A percentile compares a stretch with the other conserved stretches of the same genome.
phyloP scores from a whole-genome alignment of 2,113 vertebrate genomes.

The Ascaphus truei region DNA sequence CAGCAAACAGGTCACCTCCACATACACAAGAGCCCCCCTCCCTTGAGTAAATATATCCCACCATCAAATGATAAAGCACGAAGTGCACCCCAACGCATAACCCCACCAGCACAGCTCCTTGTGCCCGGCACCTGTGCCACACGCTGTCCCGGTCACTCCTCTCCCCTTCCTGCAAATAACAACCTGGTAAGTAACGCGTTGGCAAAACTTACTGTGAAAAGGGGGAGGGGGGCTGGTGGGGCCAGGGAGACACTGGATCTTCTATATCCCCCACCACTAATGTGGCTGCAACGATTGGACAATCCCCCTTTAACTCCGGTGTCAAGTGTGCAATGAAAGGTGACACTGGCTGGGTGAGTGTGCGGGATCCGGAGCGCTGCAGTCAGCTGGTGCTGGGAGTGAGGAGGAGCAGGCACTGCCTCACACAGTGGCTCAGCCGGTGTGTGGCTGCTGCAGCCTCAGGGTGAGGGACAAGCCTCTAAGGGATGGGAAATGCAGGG shows the following conservation, averaged over 20 bases:
- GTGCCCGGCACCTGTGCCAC: too few species aligned
- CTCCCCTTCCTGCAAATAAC: background rate
- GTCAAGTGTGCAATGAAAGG: background rate
- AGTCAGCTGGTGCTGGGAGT: too few species aligned
- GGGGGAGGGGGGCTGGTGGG: background rate
- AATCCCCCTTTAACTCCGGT: background rate
- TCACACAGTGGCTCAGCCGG: background rate
- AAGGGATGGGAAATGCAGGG: conserved; percentile 21
- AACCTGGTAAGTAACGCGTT: background rate
- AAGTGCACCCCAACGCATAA: too few species aligned
- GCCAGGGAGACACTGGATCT: background rate
- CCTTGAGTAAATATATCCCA: background rate
- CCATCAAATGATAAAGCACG: background rate
- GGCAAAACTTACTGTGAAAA: conserved; percentile 22
- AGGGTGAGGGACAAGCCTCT: conserved; percentile 17
- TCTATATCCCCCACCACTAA: background rate
- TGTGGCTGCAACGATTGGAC: background rate
- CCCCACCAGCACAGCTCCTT: too few species aligned
- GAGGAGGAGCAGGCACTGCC: background rate
- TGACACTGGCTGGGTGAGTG: background rate
- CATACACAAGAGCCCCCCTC: background rate
- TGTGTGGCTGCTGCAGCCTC: conserved; percentile 17
- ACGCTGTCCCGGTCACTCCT: too few species aligned
- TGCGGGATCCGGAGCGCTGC: background rate
- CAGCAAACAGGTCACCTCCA: background rate